Evolutionary conservation across 2,888 invertebrate genomes (phyloP).

Genomic region (Acleris literana): DNA sequence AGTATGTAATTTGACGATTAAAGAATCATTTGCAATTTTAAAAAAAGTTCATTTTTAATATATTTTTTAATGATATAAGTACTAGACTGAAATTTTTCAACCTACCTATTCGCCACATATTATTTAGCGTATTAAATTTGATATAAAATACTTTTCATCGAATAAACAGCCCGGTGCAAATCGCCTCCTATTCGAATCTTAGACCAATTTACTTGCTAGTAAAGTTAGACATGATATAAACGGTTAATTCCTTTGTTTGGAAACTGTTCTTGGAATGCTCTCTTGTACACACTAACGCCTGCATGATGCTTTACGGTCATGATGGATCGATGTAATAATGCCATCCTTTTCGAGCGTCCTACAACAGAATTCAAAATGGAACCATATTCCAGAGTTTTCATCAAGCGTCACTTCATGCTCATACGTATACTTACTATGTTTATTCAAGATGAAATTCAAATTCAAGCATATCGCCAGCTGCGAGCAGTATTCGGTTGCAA

Average conservation of each 20-base stretch:
- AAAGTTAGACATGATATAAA: background rate
- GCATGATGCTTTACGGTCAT: slow-evolving; percentile 21
- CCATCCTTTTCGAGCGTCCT: slow-evolving; percentile 2
- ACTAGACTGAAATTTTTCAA: too few species aligned
- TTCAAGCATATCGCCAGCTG: slow-evolving; percentile 52
- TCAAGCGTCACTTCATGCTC: slow-evolving; percentile 21
- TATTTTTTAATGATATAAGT: too few species aligned
- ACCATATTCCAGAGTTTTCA: slow-evolving; percentile 1
- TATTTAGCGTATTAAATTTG: too few species aligned
- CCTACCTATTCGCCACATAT: too few species aligned
- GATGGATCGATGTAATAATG: slow-evolving; percentile 23
- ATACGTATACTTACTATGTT: slow-evolving; percentile 22
- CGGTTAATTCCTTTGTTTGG: background rate
- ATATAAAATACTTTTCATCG: too few species aligned
- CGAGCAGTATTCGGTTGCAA: slow-evolving; percentile 45
- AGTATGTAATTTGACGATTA: too few species aligned
- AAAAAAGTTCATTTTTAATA: too few species aligned
- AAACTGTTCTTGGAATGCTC: background rate
- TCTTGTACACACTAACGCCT: slow-evolving; percentile 1
- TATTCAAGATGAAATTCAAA: slow-evolving; percentile 42
- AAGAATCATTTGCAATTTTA: too few species aligned
- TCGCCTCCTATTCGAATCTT: too few species aligned
- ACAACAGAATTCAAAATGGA: slow-evolving; percentile 1
- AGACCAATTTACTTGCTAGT: too few species aligned
- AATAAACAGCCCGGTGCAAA: too few species aligned